Base-by-base conservation (phyloP, 2,888 invertebrate species). In the Platynereis dumerilii region DNA sequence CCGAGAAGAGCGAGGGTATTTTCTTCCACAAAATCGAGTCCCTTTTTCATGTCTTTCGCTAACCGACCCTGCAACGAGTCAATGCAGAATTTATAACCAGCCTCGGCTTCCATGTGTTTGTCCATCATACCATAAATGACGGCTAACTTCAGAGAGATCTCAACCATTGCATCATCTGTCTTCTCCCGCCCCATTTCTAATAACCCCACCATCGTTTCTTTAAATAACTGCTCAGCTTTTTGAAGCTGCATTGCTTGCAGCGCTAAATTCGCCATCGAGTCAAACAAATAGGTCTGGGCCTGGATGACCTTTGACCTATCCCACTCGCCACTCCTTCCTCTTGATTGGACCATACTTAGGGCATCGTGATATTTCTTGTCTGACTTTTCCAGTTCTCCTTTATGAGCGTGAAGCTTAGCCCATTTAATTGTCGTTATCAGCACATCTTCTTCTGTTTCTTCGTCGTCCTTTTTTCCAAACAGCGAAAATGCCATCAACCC, bases 101-200 rank as follows among this genome's bases (percentile, higher is more conserved):
- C 48, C n/a, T 48, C 48, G 3, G 48, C 48, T 20, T 48, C 48
- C n/a, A 22, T 48, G 22, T 48, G n/a, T n/a, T 22, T 48, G 20
- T 48, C 22, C 22, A 20, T n/a, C 48, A 48, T 48, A 20, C 20
- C 48, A 48, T 48, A 48, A 20, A 48, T 48, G 7, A 48, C 22
- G 17, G 48, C 48, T 22, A 48, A 22, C 22, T 48, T 48, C n/a
- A 48, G 48, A 5, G 48, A 48, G n/a, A 48, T 48, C 22, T 48
- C 48, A n/a, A 48, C n/a, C 48, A 48, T 48, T 5, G 48, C 48
- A 48, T 48, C 17, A n/a, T 22, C 22, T 7, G 48, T 48, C 22
- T 48, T 48, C n/a, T 48, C 48, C 48, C 17, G 7, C 3, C 48
- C 48, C 48, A 48, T 48, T 48, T 48, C 20, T 7, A 48, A 20